phyloP scores from a whole-genome alignment of 2,888 invertebrate species.

The Spatulosminthurus flaviceps region DNA sequence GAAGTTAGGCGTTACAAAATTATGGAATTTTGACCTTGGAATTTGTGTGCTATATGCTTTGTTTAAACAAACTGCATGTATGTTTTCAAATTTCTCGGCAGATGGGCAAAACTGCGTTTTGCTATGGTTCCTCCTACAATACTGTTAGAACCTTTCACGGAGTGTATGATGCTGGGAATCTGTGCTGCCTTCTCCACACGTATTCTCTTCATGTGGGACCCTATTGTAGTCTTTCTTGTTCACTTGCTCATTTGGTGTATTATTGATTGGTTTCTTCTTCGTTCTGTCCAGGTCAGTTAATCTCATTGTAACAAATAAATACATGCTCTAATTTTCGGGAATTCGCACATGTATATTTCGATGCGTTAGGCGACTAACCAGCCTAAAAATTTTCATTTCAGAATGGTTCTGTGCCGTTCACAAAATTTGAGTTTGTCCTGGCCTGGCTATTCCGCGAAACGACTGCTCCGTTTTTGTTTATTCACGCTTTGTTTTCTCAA shows the following conservation, averaged over 20 bases:
- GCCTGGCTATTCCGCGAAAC: constrained; percentile 95
- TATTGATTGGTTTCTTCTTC: constrained; percentile 91
- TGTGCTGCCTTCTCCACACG: constrained; percentile 88
- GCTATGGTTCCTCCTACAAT: constrained; percentile 95
- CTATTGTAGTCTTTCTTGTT: constrained; percentile 88
- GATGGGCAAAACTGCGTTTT: constrained; percentile 95
- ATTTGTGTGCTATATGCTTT: too few relatives aligned
- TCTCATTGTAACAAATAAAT: too few relatives aligned
- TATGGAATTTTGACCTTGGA: too few relatives aligned
- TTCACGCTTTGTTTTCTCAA: constrained; percentile 86
- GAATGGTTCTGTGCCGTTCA: constrained; percentile 92
- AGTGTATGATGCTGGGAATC: constrained; percentile 93
- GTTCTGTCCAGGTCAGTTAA: constrained; percentile 77
- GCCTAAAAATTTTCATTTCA: constrained; percentile 67
- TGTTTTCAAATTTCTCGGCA: too few relatives aligned
- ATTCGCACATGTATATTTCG: too few relatives aligned
- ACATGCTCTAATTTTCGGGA: too few relatives aligned
- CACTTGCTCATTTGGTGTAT: constrained; percentile 95
- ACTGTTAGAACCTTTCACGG: constrained; percentile 91
- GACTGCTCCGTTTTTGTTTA: constrained; percentile 87
- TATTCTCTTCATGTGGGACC: constrained; percentile 84
- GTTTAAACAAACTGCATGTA: too few relatives aligned
- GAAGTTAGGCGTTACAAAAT: neutral
- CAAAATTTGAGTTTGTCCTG: constrained; percentile 91
- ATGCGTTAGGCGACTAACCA: too few relatives aligned